Evolutionary conservation across 1,140 invertebrate species (phyloP), one percentile per base, ranked within the genome.

Genomic region (Batillaria attramentaria): DNA sequence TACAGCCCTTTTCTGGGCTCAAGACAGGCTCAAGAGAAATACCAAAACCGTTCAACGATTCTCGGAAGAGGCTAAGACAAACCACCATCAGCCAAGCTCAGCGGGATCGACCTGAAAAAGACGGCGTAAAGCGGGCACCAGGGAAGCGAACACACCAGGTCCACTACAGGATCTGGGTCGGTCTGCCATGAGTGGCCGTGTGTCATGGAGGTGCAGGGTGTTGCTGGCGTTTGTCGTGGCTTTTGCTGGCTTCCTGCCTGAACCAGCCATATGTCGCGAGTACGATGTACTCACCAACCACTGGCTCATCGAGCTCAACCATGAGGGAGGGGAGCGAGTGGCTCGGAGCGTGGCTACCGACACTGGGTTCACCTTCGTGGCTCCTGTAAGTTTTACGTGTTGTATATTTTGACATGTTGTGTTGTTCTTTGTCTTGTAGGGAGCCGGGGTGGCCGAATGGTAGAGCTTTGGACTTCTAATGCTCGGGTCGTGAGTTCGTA

Each of bases 361-460:
- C 76, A 86, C 84, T 6, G 86, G 86, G 79, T 87, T 87, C 81
- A 85, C 78, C 24, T 87, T 77, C 74, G 83, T 87, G 18, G 79
- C 79, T 65, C 85, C 85, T 84, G 86, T 87, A 77, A 83, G 86
- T 86, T 24, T 2, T 28, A 6, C 28, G 28, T 69, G 66, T 69
- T 69, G 13, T 69, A 6, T 57, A 31, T 46, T 66, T 46, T 77
- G 57, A 46, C n/a, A 18, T n/a, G 13, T 37, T 43, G 39, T 66
- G 24, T 66, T 66, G 37, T 66, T 35, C 35, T 10, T 60, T 57
- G 10, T 75, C 24, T 54, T 57, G n/a, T n/a, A n/a, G n/a, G n/a
- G n/a, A n/a, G n/a, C n/a, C n/a, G n/a, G n/a, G n/a, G n/a, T n/a
- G n/a, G n/a, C n/a, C n/a, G n/a, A n/a, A n/a, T n/a, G n/a, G n/a